phyloP scores from a whole-genome alignment of 2,888 invertebrate species.

The Oscheius myriophilus region DNA sequence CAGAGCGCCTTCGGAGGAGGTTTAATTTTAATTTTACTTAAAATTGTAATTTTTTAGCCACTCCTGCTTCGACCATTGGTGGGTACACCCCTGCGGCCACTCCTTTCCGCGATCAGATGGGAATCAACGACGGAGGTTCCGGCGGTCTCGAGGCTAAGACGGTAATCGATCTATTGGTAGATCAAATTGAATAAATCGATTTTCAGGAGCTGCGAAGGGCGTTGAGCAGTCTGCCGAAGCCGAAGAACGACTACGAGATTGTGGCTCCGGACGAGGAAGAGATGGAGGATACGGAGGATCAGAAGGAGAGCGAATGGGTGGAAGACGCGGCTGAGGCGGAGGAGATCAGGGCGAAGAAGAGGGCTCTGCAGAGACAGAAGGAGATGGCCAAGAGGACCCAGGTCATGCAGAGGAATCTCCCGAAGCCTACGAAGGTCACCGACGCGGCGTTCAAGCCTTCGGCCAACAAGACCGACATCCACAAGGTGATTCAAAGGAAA shows the following conservation, averaged over 20 bases:
- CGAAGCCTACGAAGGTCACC: conserved; percentile 63
- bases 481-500: conserved; percentile 52
- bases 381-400: conserved; percentile 59
- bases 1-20: conserved; percentile 43
- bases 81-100: conserved; percentile 75
- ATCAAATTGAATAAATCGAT: background rate
- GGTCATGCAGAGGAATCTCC: conserved; percentile 62
- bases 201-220: conserved; percentile 79
- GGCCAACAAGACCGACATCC: conserved; percentile 47
- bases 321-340: conserved; percentile 69
- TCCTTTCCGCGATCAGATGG: conserved; percentile 88
- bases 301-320: conserved; percentile 50
- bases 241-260: conserved; percentile 97
- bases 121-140: conserved; percentile 89
- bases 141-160: conserved; percentile 37
- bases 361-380: conserved; percentile 66
- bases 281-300: conserved; percentile 13
- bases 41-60: conserved; percentile 27
- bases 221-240: conserved; percentile 84
- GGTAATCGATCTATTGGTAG: too few species aligned
- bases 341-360: conserved; percentile 69
- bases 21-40: conserved; percentile 5
- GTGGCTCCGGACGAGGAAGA: conserved; percentile 80
- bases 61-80: conserved; percentile 34
- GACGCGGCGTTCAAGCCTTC: conserved; percentile 53